Conservation (phyloP, 2,797 vertebrate species). For the Chrysocyon brachyurus region DNA sequence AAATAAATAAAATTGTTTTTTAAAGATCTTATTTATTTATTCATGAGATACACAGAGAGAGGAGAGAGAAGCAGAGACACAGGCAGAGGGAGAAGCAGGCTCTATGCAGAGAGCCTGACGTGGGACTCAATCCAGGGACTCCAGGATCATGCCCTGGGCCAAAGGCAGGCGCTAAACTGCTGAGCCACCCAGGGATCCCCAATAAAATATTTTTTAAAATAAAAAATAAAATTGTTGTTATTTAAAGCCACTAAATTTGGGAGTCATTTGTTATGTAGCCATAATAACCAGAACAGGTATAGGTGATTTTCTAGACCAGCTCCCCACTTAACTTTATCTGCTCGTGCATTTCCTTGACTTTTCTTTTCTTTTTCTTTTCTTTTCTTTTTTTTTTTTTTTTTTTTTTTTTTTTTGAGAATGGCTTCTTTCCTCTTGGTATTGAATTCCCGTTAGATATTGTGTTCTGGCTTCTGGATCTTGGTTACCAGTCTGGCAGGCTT, state of each 20-base stretch:
- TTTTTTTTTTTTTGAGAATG: background rate
- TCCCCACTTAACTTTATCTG: background rate
- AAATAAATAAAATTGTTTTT: too few species aligned
- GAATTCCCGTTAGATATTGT: background rate
- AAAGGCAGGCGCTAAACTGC: too few species aligned
- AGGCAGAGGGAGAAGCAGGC: too few species aligned
- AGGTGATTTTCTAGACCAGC: background rate
- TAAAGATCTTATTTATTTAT: too few species aligned
- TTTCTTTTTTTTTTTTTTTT: accelerated
- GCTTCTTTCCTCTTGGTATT: background rate
- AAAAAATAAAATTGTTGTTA: background rate
- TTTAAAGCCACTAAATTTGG: background rate
- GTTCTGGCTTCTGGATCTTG: background rate
- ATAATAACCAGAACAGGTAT: background rate
- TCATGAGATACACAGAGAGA: too few species aligned
- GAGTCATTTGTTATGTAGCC: background rate
- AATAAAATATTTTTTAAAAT: too few species aligned
- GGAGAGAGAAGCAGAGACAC: too few species aligned
- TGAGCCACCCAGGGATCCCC: too few species aligned
- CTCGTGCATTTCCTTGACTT: background rate
- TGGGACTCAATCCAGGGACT: too few species aligned
- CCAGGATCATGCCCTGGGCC: too few species aligned
- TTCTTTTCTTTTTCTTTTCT: background rate
- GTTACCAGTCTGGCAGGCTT: background rate
- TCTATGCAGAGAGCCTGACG: too few species aligned